phyloP scores from a whole-genome alignment of 2,113 vertebrate species.

The Dicaeum eximium region DNA sequence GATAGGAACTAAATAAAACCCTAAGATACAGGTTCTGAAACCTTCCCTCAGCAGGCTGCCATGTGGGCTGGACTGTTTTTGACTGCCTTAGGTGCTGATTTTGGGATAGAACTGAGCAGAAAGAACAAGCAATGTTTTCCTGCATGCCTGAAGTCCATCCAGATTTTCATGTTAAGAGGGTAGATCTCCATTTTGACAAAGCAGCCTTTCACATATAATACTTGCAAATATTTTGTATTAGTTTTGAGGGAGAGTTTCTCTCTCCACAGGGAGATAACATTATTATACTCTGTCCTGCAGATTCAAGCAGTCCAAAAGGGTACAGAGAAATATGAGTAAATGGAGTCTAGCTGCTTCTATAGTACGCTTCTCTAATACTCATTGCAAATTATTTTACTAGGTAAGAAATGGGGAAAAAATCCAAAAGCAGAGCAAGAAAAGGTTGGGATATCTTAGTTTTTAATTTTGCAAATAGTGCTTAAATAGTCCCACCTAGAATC shows the following conservation, averaged over 20 bases:
- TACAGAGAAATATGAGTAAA: background rate
- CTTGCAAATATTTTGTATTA: background rate
- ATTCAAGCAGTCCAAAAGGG: background rate
- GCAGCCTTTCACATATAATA: background rate
- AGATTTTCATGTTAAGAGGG: background rate
- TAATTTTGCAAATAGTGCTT: background rate
- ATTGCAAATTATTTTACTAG: background rate
- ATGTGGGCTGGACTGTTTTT: conserved; percentile 12
- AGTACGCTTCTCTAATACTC: background rate
- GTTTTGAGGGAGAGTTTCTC: background rate
- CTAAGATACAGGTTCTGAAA: background rate
- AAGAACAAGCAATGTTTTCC: background rate
- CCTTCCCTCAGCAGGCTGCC: background rate
- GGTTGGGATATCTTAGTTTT: background rate
- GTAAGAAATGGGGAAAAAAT: background rate
- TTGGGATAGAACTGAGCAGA: background rate
- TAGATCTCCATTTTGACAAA: background rate
- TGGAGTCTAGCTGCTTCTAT: background rate
- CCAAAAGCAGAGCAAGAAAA: background rate
- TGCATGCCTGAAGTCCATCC: background rate
- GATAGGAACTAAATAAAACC: conserved; percentile 28
- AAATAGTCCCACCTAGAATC: background rate
- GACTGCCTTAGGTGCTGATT: background rate
- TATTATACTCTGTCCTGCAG: background rate
- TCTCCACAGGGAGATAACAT: background rate